phyloP scores from a whole-genome alignment of 2,888 invertebrate genomes.

The Morpho achilles region DNA sequence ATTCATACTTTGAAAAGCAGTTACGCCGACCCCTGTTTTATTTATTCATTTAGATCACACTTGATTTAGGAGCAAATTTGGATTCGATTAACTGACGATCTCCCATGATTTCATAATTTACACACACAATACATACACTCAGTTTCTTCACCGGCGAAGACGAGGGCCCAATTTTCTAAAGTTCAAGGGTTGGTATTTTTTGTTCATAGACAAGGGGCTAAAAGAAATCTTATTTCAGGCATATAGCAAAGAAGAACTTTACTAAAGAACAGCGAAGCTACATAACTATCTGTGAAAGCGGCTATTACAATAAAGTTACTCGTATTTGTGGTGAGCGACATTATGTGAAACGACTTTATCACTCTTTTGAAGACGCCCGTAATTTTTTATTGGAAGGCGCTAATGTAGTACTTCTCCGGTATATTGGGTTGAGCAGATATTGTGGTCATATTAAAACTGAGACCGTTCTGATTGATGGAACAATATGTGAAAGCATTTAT shows the following conservation, averaged over 20 bases:
- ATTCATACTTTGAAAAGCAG: too few species aligned
- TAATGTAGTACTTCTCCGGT: constrained; percentile 80
- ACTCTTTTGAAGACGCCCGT: constrained; percentile 66
- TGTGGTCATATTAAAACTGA: constrained; percentile 76
- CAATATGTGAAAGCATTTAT: constrained; percentile 79
- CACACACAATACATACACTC: too few species aligned
- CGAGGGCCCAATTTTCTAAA: too few species aligned
- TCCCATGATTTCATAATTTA: too few species aligned
- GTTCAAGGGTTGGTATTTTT: too few species aligned
- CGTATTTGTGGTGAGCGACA: constrained; percentile 64
- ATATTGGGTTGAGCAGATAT: constrained; percentile 74
- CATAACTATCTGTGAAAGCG: constrained; percentile 73
- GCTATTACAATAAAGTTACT: constrained; percentile 77
- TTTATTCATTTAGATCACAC: too few species aligned
- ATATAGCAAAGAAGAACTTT: constrained; percentile 57
- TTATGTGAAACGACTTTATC: constrained; percentile 67
- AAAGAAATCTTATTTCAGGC: constrained; percentile 42
- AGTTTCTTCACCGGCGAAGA: too few species aligned
- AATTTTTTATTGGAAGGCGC: constrained; percentile 81
- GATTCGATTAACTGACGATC: too few species aligned
- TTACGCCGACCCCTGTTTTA: too few species aligned
- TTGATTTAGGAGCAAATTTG: too few species aligned
- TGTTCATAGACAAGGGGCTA: too few species aligned
- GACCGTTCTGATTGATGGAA: constrained; percentile 79
- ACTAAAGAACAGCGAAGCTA: constrained; percentile 75